Percentiles rank a stretch among this genome's conserved stretches.
phyloP scores from a whole-genome alignment of 2,797 vertebrate species.

The Protonibea diacanthus region DNA sequence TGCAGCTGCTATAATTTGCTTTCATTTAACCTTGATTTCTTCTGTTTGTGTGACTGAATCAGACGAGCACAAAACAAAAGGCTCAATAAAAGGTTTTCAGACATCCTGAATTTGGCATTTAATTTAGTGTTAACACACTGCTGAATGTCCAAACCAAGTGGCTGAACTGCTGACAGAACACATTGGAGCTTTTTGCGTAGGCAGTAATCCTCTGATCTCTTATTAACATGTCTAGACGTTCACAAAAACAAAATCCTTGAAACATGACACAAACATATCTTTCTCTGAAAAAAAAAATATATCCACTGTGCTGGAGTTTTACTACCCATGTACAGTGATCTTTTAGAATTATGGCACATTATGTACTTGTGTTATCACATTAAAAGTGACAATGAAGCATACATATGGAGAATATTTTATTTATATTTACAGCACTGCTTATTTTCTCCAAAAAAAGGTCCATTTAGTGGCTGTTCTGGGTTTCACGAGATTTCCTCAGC shows the following conservation, averaged over 20 bases:
- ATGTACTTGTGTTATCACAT: neutral
- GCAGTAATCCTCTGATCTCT: slow-evolving; percentile 47
- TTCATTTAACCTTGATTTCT: neutral
- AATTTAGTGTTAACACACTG: neutral
- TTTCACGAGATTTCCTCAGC: neutral
- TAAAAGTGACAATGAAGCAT: neutral
- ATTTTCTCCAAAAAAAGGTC: too few relatives aligned
- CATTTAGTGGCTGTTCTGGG: neutral
- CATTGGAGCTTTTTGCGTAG: slow-evolving; percentile 31
- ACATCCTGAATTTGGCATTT: neutral
- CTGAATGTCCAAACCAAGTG: slow-evolving; percentile 6
- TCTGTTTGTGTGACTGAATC: neutral
- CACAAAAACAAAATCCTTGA: slow-evolving; percentile 18
- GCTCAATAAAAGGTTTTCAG: neutral
- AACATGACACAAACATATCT: neutral
- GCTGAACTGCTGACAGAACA: slow-evolving; percentile 18
- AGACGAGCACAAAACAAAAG: neutral
- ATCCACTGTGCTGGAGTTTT: neutral
- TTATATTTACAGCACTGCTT: too few relatives aligned
- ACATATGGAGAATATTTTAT: neutral
- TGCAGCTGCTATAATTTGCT: slow-evolving; percentile 18
- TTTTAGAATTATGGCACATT: neutral
- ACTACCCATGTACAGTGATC: neutral
- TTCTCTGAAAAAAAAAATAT: slow-evolving; percentile 10
- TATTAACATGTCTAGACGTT: slow-evolving; percentile 53